Evolutionary conservation across 2,113 vertebrate species (phyloP).

Genomic region (Agapornis roseicollis): DNA sequence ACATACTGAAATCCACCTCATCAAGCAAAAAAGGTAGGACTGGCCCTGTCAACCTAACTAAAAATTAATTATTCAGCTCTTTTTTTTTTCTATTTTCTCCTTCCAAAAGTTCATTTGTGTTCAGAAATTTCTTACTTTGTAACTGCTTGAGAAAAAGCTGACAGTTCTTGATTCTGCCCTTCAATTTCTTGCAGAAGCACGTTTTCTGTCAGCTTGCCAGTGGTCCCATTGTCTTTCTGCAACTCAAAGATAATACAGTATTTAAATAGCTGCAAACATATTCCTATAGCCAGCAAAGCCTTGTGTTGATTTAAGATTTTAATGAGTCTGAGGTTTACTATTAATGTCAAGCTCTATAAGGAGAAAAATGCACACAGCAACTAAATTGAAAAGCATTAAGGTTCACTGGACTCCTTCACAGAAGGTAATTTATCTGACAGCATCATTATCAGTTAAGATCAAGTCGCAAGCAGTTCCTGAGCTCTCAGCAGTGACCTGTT

Average conservation of each 20-base stretch:
- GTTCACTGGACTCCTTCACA: neutral
- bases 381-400: neutral
- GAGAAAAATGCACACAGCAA: neutral
- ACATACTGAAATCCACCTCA: neutral
- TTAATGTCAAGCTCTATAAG: neutral
- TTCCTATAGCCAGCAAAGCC: neutral
- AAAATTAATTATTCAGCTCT: neutral
- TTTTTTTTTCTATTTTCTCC: neutral
- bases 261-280: constrained; percentile 20
- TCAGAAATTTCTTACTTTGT: constrained; percentile 79
- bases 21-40: neutral
- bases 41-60: neutral
- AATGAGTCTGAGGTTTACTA: neutral
- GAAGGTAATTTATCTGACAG: neutral
- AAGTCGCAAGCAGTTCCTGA: neutral
- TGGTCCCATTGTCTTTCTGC: constrained; percentile 83
- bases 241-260: constrained; percentile 61
- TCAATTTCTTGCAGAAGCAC: constrained; percentile 79
- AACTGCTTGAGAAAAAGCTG: constrained; percentile 90
- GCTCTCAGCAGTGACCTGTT: neutral
- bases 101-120: neutral
- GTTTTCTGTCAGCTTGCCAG: constrained; percentile 75
- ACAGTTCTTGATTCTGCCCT: constrained; percentile 87
- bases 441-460: neutral
- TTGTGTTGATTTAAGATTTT: neutral